A percentile compares a stretch with the other conserved stretches of the same genome.
These are phyloP conservation scores for Passer montanus DNA, from an alignment of 2,113 vertebrate species.

Conservation along the genomic window DNA sequence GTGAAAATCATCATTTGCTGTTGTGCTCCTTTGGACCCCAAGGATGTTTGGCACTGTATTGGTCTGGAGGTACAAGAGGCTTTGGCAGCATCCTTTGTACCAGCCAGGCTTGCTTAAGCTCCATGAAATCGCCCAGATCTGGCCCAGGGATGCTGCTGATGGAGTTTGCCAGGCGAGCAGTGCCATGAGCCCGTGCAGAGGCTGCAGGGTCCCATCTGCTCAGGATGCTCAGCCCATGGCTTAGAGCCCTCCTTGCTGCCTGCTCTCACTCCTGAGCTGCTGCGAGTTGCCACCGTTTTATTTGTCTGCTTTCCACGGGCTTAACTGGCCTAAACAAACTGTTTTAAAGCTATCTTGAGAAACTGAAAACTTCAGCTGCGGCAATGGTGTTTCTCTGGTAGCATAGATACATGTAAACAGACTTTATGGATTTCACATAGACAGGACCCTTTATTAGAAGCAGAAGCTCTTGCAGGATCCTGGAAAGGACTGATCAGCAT, in stretches of 20 bases:
- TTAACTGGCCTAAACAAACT: background rate
- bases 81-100: conserved; percentile 16
- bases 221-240: background rate
- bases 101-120: background rate
- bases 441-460: background rate
- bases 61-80: background rate
- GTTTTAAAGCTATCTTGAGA: background rate
- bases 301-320: background rate
- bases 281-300: background rate
- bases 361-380: background rate
- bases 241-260: background rate
- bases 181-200: background rate
- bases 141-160: background rate
- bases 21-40: background rate
- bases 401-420: background rate
- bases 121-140: background rate
- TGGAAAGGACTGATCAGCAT: background rate
- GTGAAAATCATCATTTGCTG: background rate
- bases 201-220: background rate
- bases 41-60: background rate
- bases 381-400: background rate
- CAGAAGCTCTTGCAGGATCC: background rate
- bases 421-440: background rate
- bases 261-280: background rate
- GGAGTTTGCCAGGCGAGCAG: background rate